Evolutionary conservation across 2,888 invertebrate genomes (phyloP).

Genomic region (Macrophya alboannulata): DNA sequence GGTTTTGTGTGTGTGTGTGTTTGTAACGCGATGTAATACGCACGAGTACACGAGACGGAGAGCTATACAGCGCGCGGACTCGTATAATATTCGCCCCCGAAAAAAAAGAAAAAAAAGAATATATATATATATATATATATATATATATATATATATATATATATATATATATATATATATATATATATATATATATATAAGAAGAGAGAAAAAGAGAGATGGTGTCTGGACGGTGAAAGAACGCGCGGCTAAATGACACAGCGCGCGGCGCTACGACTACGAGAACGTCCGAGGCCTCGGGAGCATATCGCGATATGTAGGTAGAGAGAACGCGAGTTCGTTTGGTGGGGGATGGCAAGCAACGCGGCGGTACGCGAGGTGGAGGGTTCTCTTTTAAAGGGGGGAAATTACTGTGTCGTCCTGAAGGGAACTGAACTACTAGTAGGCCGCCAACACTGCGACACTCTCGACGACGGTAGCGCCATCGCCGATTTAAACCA

Average conservation of each 20-base stretch:
- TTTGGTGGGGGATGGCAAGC: neutral
- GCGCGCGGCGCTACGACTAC: neutral
- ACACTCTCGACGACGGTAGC: constrained; percentile 73
- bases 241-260: constrained; percentile 39
- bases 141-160: too few species aligned
- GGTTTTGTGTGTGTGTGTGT: too few species aligned
- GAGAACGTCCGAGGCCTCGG: constrained; percentile 11
- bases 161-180: too few species aligned
- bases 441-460: constrained; percentile 71
- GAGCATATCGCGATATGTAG: neutral
- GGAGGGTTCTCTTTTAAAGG: constrained; percentile 54
- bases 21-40: too few species aligned
- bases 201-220: neutral
- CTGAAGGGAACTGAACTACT: constrained; percentile 45
- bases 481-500: constrained; percentile 64
- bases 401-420: constrained; percentile 64
- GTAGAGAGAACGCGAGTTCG: too few species aligned
- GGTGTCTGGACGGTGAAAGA: neutral
- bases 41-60: too few species aligned
- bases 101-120: too few species aligned
- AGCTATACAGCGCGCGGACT: too few species aligned
- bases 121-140: too few species aligned
- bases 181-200: too few species aligned
- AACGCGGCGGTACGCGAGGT: neutral
- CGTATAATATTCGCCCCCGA: too few species aligned